Conservation (phyloP, 2,888 invertebrate genomes). For the Odontothrips loti region DNA sequence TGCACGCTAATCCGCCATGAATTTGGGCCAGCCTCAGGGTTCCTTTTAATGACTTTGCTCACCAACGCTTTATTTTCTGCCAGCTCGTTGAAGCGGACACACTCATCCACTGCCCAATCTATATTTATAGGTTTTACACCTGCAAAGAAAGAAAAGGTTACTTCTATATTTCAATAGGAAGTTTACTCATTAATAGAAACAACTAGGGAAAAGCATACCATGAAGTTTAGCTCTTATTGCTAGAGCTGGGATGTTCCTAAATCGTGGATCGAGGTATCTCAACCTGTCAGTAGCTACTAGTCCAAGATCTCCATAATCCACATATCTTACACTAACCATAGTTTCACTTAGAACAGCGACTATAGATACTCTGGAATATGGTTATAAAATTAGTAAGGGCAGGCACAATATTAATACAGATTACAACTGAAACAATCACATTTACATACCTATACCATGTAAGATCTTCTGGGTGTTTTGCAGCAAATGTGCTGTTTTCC, state of each 20-base stretch:
- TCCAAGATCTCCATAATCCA: neutral
- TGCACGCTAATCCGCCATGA: constrained; percentile 62
- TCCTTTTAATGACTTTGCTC: constrained; percentile 60
- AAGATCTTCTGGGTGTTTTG: neutral
- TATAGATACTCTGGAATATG: neutral
- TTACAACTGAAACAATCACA: neutral
- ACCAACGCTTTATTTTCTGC: constrained; percentile 67
- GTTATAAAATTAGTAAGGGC: neutral
- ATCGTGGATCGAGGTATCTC: constrained; percentile 26
- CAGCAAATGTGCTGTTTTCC: neutral
- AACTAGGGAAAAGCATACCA: constrained; percentile 28
- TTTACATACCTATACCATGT: neutral
- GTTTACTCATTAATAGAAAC: neutral
- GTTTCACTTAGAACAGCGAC: neutral
- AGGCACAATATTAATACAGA: neutral
- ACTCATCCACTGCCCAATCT: constrained; percentile 71
- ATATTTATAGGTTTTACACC: constrained; percentile 49
- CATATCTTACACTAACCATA: neutral
- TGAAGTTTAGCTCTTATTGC: constrained; percentile 33
- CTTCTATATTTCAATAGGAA: neutral
- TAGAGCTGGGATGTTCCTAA: constrained; percentile 30
- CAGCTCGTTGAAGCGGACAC: constrained; percentile 65
- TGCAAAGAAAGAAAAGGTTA: constrained; percentile 33
- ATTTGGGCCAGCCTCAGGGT: constrained; percentile 56
- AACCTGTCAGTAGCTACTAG: neutral